phyloP scores from a whole-genome alignment of 2,113 vertebrate species.

The Dasyurus viverrinus region DNA sequence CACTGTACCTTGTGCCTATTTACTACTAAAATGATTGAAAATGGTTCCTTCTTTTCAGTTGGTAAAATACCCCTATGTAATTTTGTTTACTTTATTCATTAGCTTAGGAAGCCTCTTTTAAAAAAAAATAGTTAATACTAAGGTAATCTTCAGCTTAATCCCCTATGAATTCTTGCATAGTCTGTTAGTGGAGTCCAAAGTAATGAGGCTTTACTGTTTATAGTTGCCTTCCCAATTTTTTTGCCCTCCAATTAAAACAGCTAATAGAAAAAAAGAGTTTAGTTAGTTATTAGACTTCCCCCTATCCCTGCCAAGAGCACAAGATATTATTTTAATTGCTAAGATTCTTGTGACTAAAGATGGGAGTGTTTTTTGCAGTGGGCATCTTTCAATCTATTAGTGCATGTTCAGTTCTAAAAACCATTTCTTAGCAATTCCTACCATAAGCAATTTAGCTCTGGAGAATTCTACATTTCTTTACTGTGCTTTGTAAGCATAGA shows the following conservation, averaged over 20 bases:
- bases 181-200: neutral
- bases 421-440: neutral
- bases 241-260: neutral
- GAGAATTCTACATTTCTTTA: rapidly evolving
- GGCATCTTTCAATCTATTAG: neutral
- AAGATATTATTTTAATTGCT: neutral
- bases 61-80: neutral
- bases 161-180: neutral
- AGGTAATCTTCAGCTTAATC: neutral
- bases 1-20: neutral
- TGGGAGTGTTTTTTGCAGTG: neutral
- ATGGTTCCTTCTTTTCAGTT: neutral
- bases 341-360: neutral
- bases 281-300: neutral
- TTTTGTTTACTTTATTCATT: neutral
- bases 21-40: neutral
- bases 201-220: neutral
- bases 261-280: neutral
- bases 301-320: neutral
- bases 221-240: neutral
- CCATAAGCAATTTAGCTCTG: neutral
- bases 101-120: neutral
- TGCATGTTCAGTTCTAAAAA: neutral
- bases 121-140: neutral
- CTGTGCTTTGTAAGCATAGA: rapidly evolving